Base-by-base conservation (phyloP, 2,113 vertebrate species). In the Neodon shergylaensis region DNA sequence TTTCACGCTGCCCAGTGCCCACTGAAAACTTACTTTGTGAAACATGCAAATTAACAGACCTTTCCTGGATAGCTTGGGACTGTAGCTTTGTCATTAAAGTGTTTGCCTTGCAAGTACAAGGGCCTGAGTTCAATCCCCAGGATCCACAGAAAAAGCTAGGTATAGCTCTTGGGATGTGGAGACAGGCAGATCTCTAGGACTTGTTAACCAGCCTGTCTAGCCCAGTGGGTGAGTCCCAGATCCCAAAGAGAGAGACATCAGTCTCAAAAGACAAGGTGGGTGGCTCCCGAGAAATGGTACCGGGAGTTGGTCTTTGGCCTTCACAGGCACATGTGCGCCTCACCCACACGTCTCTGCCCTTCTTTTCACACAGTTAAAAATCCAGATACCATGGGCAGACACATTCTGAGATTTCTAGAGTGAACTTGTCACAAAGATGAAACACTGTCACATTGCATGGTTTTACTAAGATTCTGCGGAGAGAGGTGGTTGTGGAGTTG, bases 401-500 rank as follows among this genome's bases (percentile, higher is more conserved):
- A 73, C 9, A 81, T 92, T 82, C 72, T 72, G 52, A 6, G 63
- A 88, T 88, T 95, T 89, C 82, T 73, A 58, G 72, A 93, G 66
- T 77, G 66, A 96, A 94, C 94, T 3, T 58, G 5, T 92, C 73
- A 72, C 13, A 58, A 49, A 92, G 82, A 91, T 70, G 58, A 90
- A 95, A 72, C 16, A 73, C 52, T 42, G 31, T 44, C 44, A 66
- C 49, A 42, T 73, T 89, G 91, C n/a, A 33, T 74, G 31, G 39
- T 52, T 85, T 72, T 88, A 13, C 68, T 88, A 68, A 97, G 72
- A 54, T 47, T 95, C 66, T 91, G 54, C 8, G 44, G 72, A 96
- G 61, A 94, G 47, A 26, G 70, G 52, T 44, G 76, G 28, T 74
- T 92, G 91, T 74, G 58, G 83, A 79, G 63, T 92, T 85, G 47